Percentiles rank a stretch among this genome's conserved stretches.
phyloP scores from a whole-genome alignment of 2,113 vertebrate genomes.

The Brachypodius melanocephalos region DNA sequence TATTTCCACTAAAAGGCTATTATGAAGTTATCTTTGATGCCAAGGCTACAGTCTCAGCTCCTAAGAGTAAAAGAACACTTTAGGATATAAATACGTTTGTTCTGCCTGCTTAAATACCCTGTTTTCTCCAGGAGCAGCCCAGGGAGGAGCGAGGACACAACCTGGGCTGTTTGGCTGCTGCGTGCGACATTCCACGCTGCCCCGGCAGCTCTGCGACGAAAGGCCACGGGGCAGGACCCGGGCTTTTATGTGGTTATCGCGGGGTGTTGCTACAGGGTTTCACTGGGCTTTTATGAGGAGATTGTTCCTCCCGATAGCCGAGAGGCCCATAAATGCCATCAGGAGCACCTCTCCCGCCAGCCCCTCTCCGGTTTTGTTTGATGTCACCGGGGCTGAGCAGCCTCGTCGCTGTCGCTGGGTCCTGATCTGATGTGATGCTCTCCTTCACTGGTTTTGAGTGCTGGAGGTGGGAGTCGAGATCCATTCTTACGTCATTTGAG shows the following conservation, averaged over 20 bases:
- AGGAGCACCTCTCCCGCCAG: background rate
- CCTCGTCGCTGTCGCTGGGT: background rate
- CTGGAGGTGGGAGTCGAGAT: background rate
- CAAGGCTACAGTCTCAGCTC: slow-evolving; percentile 12
- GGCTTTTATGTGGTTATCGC: slow-evolving; percentile 44
- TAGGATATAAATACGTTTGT: slow-evolving; percentile 29
- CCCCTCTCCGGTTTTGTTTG: background rate
- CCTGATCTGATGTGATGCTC: background rate
- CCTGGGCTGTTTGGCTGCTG: background rate
- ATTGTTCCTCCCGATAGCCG: background rate
- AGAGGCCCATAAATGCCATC: slow-evolving; percentile 5
- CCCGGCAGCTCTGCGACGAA: background rate
- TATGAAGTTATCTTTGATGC: slow-evolving; percentile 31
- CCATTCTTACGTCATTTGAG: background rate
- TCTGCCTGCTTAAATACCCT: background rate
- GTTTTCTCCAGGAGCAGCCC: background rate
- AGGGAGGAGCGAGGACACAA: background rate
- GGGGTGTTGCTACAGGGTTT: background rate
- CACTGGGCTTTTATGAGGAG: background rate
- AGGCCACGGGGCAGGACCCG: background rate
- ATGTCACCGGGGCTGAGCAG: background rate
- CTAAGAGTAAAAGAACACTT: background rate
- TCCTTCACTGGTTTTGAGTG: background rate
- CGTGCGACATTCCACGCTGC: slow-evolving; percentile 15
- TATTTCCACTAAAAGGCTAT: slow-evolving; percentile 59